Evolutionary conservation across 2,888 invertebrate species (phyloP), one percentile per base, ranked within the genome.

Genomic region (Achlya flavicornis): DNA sequence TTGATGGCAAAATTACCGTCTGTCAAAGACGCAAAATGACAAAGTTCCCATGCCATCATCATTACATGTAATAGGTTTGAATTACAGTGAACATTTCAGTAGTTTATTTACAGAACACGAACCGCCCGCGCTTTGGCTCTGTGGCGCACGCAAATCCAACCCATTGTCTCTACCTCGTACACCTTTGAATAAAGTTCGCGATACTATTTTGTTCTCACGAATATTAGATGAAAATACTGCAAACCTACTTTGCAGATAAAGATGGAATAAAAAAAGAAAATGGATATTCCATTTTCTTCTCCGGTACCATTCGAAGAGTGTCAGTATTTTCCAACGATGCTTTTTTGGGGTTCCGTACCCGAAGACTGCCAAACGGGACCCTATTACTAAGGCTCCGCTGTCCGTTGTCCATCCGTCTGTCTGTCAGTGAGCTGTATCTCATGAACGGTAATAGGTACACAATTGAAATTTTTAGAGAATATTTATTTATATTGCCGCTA

Each of bases 81-180:
- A 89, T 91, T 89, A 91, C 81, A 82, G 86, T 84, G 81, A 88
- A 90, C 86, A 90, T 91, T 91, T 88, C 86, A 87, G 89, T 86
- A 88, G 86, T 89, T 88, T 90, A 87, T 87, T 88, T 87, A 87
- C 87, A 85, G 86, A 83, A 84, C 78, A 79, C 83, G 82, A 79
- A 83, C 75, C 77, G 53, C 8, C n/a, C n/a, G n/a, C 10, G 38
- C 38, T n/a, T n/a, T n/a, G 38, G 38, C 11, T 6, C 11, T 26
- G 35, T 19, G 19, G 53, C 53, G 10, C 91, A 91, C 89, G 89
- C 88, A 76, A 89, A 88, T 84, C 73, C 72, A 64, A 70, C 74
- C 78, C 64, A 77, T 74, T 73, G 70, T 65, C 77, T 71, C 70
- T 63, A 33, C 57, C 61, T 61, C 65, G 59, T 65, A 57, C 43